phyloP scores from a whole-genome alignment of 2,888 invertebrate species.

The Amphipyra tragopoginis region DNA sequence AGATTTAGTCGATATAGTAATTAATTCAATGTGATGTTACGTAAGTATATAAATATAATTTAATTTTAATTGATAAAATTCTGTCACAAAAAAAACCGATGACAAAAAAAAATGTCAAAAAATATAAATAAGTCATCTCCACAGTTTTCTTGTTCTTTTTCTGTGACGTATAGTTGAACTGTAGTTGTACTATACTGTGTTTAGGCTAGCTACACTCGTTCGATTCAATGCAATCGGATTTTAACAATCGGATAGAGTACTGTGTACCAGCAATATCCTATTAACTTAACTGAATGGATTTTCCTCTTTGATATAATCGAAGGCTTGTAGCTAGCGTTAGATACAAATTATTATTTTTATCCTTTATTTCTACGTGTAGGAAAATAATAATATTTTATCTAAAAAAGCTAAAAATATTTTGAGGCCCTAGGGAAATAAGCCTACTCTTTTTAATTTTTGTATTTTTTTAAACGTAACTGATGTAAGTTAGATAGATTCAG shows the following conservation, averaged over 20 bases:
- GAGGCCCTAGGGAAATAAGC: slow-evolving; percentile 7
- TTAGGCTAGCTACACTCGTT: slow-evolving; percentile 2
- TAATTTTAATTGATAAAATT: slow-evolving; percentile 7
- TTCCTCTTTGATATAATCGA: slow-evolving; percentile 4
- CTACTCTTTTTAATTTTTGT: slow-evolving; percentile 45
- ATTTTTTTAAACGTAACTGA: slow-evolving; percentile 46
- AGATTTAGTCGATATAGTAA: slow-evolving; percentile 28
- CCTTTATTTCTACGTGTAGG: background rate
- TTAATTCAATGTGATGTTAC: slow-evolving; percentile 51
- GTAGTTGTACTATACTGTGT: background rate
- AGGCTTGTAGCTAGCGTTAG: slow-evolving; percentile 3
- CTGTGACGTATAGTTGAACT: background rate
- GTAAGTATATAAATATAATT: slow-evolving; percentile 18
- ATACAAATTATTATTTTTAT: no score
- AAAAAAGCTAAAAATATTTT: slow-evolving; percentile 5
- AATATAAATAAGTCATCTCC: background rate
- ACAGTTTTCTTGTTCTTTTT: slow-evolving; percentile 4
- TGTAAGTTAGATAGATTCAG: slow-evolving; percentile 46
- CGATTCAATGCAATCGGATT: slow-evolving; percentile 18
- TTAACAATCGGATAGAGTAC: slow-evolving; percentile 14
- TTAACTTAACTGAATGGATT: slow-evolving; percentile 10
- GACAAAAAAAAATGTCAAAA: background rate
- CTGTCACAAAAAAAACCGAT: background rate
- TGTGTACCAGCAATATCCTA: slow-evolving; percentile 10
- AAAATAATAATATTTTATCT: background rate